Percentiles rank a stretch among this genome's conserved stretches.
Evolutionary conservation across 2,797 vertebrate species (phyloP).

Genomic region (Hapalemur alaotrensis): DNA sequence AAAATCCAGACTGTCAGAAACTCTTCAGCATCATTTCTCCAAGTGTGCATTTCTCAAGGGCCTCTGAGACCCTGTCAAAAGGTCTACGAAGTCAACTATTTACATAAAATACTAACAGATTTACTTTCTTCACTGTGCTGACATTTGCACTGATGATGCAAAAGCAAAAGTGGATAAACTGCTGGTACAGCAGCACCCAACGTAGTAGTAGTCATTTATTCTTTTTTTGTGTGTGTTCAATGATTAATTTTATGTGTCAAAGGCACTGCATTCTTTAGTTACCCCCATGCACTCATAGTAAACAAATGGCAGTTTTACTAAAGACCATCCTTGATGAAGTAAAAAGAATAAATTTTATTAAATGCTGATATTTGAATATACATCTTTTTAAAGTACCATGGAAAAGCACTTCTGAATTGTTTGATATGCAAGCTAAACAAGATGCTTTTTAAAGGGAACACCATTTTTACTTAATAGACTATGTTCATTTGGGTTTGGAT

Average conservation of each 20-base stretch:
- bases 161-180: neutral
- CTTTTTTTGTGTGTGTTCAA: neutral
- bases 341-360: neutral
- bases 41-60: neutral
- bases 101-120: neutral
- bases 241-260: neutral
- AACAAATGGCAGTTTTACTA: neutral
- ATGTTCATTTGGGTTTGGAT: neutral
- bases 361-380: neutral
- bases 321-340: neutral
- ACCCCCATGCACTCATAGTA: neutral
- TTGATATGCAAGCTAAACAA: neutral
- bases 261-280: neutral
- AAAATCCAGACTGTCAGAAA: neutral
- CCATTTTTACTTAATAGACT: slow-evolving; percentile 13
- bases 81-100: neutral
- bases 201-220: neutral
- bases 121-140: neutral
- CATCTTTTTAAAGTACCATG: neutral
- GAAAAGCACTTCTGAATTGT: neutral
- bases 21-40: neutral
- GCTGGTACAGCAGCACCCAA: no score
- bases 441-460: neutral
- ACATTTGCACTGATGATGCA: neutral
- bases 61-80: neutral